A percentile compares a stretch with the other conserved stretches of the same genome.
These are phyloP conservation scores for Metallyticus violacea DNA, from an alignment of 2,888 invertebrate species.

Conservation along the genomic window DNA sequence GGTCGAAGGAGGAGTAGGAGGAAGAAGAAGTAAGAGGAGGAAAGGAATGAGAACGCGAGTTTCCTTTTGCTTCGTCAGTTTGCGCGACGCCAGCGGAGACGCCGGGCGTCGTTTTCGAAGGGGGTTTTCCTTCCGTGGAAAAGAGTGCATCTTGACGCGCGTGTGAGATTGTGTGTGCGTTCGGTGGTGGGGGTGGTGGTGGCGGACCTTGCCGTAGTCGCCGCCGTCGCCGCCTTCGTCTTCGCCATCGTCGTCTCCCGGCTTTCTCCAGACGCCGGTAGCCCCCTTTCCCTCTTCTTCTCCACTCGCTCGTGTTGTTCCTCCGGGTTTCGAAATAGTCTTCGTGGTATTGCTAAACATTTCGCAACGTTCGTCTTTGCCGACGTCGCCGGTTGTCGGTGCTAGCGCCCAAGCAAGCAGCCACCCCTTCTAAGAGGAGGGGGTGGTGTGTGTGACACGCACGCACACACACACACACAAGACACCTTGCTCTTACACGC, in stretches of 20 bases:
- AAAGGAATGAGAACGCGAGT: constrained; percentile 26
- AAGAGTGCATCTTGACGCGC: neutral
- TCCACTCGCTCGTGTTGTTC: neutral
- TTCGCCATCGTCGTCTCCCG: constrained; percentile 3
- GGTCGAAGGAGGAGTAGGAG: neutral
- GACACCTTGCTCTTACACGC: neutral
- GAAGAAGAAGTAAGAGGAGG: constrained; percentile 4
- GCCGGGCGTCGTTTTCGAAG: constrained; percentile 29
- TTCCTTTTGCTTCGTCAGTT: constrained; percentile 29
- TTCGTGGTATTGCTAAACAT: neutral
- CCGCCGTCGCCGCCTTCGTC: constrained; percentile 5
- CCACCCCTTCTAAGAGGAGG: neutral
- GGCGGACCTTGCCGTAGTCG: constrained; percentile 1
- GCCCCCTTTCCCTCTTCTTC: no score
- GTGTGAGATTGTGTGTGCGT: neutral
- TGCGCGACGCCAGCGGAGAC: constrained; percentile 29
- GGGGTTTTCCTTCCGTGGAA: constrained; percentile 14
- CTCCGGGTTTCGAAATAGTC: neutral
- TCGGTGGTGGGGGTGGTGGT: neutral
- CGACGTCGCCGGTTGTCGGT: constrained; percentile 3
- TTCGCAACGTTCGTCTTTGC: constrained; percentile 2
- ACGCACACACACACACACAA: neutral
- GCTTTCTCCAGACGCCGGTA: no score
- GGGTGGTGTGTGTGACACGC: neutral
- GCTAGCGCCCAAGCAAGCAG: neutral